These are phyloP conservation scores for Drosophila mimica DNA, from an alignment of 2,888 invertebrate genomes.

Conservation along the genomic window DNA sequence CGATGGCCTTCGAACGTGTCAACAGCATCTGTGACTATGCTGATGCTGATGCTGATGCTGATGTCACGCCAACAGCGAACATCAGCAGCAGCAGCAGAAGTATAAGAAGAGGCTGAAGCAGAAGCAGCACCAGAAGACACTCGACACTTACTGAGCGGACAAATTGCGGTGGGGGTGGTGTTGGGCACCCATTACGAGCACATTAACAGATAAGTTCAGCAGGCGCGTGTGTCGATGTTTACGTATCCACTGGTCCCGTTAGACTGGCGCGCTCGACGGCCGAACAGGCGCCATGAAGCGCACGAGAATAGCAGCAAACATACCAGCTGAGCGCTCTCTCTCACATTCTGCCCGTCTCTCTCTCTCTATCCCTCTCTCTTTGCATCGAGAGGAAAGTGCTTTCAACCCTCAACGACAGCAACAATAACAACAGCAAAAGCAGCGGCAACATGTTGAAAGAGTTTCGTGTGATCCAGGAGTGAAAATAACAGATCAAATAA, in stretches of 20 bases:
- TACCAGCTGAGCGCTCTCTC: conserved; percentile 22
- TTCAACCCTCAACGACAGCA: conserved; percentile 25
- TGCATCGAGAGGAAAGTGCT: neutral
- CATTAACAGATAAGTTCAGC: conserved; percentile 15
- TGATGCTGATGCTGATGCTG: conserved; percentile 56
- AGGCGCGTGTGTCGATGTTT: conserved; percentile 58
- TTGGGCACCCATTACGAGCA: conserved; percentile 38
- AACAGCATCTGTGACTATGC: conserved; percentile 73
- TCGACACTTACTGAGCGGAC: conserved; percentile 43
- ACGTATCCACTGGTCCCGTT: conserved; percentile 80
- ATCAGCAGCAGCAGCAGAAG: conserved; percentile 10
- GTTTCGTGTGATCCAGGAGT: conserved; percentile 18
- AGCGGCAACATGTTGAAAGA: conserved; percentile 9
- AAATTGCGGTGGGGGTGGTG: conserved; percentile 15
- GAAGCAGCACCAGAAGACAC: conserved; percentile 21
- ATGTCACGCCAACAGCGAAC: conserved; percentile 54
- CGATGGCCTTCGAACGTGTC: conserved; percentile 77
- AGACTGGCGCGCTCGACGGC: conserved; percentile 57
- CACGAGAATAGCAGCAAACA: conserved; percentile 43
- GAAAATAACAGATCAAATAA: conserved; percentile 15
- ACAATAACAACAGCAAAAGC: neutral
- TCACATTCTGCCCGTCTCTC: conserved; percentile 3
- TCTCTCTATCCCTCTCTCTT: neutral
- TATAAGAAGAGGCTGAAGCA: conserved; percentile 3
- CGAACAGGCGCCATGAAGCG: conserved; percentile 25